phyloP scores from a whole-genome alignment of 2,113 vertebrate genomes.

The Paedocypris sp. region DNA sequence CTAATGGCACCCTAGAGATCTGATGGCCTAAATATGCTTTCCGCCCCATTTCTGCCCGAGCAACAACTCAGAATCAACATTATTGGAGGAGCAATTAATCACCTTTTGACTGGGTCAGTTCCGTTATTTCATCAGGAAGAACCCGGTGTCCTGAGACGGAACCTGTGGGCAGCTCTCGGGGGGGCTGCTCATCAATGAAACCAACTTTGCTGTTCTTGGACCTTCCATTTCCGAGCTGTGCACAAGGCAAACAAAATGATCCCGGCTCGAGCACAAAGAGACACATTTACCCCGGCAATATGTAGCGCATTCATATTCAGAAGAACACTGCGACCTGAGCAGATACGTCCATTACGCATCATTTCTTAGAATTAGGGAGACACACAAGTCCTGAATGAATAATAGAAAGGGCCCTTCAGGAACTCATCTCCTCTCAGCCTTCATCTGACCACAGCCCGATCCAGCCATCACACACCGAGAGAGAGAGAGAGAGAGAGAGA shows the following conservation, averaged over 20 bases:
- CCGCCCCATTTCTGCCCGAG: conserved; percentile 3
- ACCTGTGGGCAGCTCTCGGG: not conserved
- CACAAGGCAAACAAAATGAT: not conserved
- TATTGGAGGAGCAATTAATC: conserved; percentile 1
- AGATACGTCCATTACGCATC: conserved; percentile 45
- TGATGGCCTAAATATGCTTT: conserved; percentile 16
- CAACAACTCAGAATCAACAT: not conserved
- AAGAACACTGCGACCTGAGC: conserved; percentile 39
- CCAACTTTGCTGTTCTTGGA: not conserved
- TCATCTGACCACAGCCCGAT: conserved; percentile 41
- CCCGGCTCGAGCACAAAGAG: not conserved
- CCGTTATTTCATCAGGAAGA: not conserved
- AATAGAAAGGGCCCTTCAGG: conserved; percentile 53
- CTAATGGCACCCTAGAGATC: conserved; percentile 12
- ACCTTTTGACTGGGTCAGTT: not conserved
- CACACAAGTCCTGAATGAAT: conserved; percentile 51
- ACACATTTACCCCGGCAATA: not conserved
- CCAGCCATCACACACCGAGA: conserved; percentile 54
- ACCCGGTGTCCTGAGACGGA: not conserved
- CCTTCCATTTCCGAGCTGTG: not conserved
- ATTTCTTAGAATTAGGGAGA: conserved; percentile 54
- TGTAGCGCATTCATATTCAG: conserved; percentile 31
- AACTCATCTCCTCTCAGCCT: conserved; percentile 53
- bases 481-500: too few species aligned
- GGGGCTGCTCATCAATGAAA: not conserved